phyloP scores from a whole-genome alignment of 2,888 invertebrate species.

The Eulithis prunata region DNA sequence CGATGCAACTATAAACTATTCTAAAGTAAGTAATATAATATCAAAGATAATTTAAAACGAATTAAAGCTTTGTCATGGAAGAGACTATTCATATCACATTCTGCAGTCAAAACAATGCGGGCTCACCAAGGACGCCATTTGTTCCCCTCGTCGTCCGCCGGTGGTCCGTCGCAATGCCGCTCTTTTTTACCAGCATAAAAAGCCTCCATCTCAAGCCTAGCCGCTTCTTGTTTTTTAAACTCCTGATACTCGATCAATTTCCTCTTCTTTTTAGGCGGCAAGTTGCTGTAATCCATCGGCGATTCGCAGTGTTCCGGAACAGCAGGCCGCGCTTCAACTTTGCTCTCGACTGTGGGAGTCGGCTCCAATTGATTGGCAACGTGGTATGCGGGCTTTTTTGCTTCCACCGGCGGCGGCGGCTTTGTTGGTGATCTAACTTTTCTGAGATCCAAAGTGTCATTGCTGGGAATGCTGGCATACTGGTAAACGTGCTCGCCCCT shows the following conservation, averaged over 20 bases:
- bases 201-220: slow-evolving; percentile 72
- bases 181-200: slow-evolving; percentile 72
- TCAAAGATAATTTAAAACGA: slow-evolving; percentile 68
- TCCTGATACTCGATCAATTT: slow-evolving; percentile 82
- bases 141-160: slow-evolving; percentile 65
- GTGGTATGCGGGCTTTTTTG: slow-evolving; percentile 55
- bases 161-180: slow-evolving; percentile 58
- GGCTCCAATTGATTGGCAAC: slow-evolving; percentile 56
- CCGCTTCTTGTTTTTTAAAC: slow-evolving; percentile 81
- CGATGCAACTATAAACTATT: slow-evolving; percentile 36
- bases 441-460: slow-evolving; percentile 74
- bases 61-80: slow-evolving; percentile 83
- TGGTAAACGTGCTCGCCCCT: slow-evolving; percentile 63
- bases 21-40: slow-evolving; percentile 39
- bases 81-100: slow-evolving; percentile 80
- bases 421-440: slow-evolving; percentile 76
- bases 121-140: slow-evolving; percentile 79
- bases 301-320: slow-evolving; percentile 78
- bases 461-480: slow-evolving; percentile 56
- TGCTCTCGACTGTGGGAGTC: slow-evolving; percentile 58
- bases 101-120: slow-evolving; percentile 33
- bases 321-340: slow-evolving; percentile 60
- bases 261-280: slow-evolving; percentile 82
- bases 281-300: slow-evolving; percentile 79
- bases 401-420: slow-evolving; percentile 47